Evolutionary conservation across 2,888 invertebrate species (phyloP), one percentile per base, ranked within the genome.

Genomic region (Phoenoteleia sp.): DNA sequence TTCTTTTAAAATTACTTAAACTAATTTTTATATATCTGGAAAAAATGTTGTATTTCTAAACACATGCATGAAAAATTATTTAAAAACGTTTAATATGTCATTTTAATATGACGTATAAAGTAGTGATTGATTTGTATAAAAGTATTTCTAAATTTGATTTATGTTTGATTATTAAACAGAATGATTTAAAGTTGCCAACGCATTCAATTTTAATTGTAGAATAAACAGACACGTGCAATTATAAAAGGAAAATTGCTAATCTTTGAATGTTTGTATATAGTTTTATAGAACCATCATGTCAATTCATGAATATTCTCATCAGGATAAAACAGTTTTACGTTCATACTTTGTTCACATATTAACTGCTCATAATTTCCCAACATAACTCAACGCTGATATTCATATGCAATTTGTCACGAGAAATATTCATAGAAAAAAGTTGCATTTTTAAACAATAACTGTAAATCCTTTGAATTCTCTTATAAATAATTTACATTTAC

Each of bases 381-480:
- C 75, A 45, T 56, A 56, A 58, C 45, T 77, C 67, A 62, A 39
- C 15, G 47, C 23, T 15, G 69, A 39, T 52, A 42, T 52, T 69
- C 56, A 27, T 66, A 39, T 36, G 56, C 54, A 72, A 66, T 80
- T 80, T 80, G 80, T 72, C 80, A 45, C 71, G 58, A 39, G 66
- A 39, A 80, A 54, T 80, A 80, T 80, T 64, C 72, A 72, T 66
- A 27, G 29, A 47, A 42, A 49, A 67, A 49, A 42, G 7, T 3
- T 66, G 60, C 58, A 71, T 72, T 64, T 71, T 69, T 72, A 45
- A 71, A 11, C 64, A 52, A 52, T 80, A 80, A 72, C 80, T 66
- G 79, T 79, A 64, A 42, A 47, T 33, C 58, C 11, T n/a, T 54
- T 19, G 45, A 23, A 79, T 62, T 60, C 36, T 21, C 23, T n/a